phyloP scores from a whole-genome alignment of 2,113 vertebrate genomes.

The Pycnonotus jocosus region DNA sequence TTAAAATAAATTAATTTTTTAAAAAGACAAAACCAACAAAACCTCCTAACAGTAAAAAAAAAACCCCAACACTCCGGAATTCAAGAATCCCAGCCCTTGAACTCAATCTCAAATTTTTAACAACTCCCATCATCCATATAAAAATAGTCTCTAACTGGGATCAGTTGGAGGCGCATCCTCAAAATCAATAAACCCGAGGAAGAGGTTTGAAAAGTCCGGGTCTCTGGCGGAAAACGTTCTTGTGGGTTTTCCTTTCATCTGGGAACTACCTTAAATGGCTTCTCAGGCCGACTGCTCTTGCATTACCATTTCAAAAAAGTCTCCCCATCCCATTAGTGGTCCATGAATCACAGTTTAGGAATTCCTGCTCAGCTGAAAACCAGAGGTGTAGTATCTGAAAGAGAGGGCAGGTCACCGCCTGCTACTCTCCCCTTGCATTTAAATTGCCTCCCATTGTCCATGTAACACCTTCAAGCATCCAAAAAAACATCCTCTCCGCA shows the following conservation, averaged over 20 bases:
- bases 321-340: neutral
- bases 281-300: neutral
- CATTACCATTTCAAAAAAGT: slow-evolving; percentile 34
- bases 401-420: neutral
- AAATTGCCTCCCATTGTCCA: neutral
- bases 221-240: neutral
- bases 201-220: neutral
- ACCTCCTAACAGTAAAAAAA: neutral
- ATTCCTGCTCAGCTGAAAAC: neutral
- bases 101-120: neutral
- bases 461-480: neutral
- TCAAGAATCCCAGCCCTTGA: neutral
- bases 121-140: neutral
- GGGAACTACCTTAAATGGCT: neutral
- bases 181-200: neutral
- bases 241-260: neutral
- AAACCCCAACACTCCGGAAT: neutral
- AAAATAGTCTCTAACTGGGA: neutral
- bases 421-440: neutral
- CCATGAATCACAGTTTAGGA: neutral
- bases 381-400: neutral
- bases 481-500: neutral
- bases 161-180: neutral
- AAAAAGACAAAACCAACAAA: neutral
- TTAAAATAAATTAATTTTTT: too few species aligned